Evolutionary conservation across 2,888 invertebrate species (phyloP), one percentile per base, ranked within the genome.

Genomic region (Selenia dentaria): DNA sequence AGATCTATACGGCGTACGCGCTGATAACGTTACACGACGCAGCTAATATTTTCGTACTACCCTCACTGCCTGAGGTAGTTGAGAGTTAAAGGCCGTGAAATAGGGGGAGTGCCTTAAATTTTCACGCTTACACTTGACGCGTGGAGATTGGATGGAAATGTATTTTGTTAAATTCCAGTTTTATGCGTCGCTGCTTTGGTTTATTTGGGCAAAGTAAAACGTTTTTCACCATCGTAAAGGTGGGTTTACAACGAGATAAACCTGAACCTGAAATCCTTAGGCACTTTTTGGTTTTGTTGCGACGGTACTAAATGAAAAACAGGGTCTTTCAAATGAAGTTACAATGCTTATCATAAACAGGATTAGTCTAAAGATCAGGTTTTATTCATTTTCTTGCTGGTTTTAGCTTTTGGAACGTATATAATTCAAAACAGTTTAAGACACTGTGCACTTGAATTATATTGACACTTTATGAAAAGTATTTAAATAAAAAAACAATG

Each of bases 11-110:
- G 81, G 78, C 74, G 79, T 80, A 64, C 74, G 76, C 69, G 70
- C 72, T 67, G 78, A 83, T 70, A 74, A 74, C 74, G 73, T 84
- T 84, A 77, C 67, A 71, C 79, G 79, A 70, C 69, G 74, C 61
- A 75, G 87, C 88, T 87, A 88, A 88, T 88, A 88, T 84, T 85
- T 83, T 79, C 74, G 64, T 64, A 68, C 47, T 48, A 41, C 47
- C 41, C 41, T 40, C 41, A 38, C 70, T 67, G 77, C 84, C 82
- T 59, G 59, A 54, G 71, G 78, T 79, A 69, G 54, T 60, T 57
- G 61, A 59, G 48, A 59, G 64, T 72, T 80, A 86, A 83, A 74
- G 68, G 48, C 64, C 81, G 75, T 61, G 81, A 74, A 80, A 88
- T 87, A 70, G 79, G 73, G 78, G 82, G 80, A 79, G 71, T 74